Percentiles rank a stretch among this genome's conserved stretches.
Conservation (phyloP, 2,113 vertebrate genomes). For the Tyrannus savana region DNA sequence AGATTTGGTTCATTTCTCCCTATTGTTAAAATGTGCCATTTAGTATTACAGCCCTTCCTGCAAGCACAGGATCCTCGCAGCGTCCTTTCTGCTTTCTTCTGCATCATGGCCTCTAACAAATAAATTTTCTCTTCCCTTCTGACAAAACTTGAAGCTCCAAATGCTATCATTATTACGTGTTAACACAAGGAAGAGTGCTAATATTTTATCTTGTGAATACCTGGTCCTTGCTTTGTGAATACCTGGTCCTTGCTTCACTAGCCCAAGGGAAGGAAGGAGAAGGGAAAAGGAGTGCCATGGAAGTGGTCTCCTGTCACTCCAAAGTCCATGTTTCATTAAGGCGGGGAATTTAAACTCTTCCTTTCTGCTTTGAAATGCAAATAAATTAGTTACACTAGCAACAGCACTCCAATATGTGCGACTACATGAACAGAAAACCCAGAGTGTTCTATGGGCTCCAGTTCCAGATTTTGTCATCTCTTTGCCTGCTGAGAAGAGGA, state of each 20-base stretch:
- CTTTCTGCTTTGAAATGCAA: neutral
- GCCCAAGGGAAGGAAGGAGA: accelerated
- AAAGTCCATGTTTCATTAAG: neutral
- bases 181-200: neutral
- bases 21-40: neutral
- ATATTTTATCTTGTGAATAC: neutral
- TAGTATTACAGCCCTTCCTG: neutral
- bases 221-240: neutral
- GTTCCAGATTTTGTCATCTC: neutral
- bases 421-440: neutral
- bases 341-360: neutral
- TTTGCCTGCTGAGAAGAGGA: neutral
- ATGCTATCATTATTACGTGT: neutral
- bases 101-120: neutral
- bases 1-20: neutral
- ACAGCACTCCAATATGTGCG: neutral
- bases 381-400: neutral
- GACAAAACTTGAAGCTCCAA: neutral
- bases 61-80: neutral
- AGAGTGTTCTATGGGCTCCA: neutral
- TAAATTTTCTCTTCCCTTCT: neutral
- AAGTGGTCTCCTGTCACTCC: neutral
- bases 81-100: neutral
- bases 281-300: neutral
- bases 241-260: neutral